Base-by-base conservation (phyloP, 2,888 invertebrate genomes). In the Pseudococcus viburni region DNA sequence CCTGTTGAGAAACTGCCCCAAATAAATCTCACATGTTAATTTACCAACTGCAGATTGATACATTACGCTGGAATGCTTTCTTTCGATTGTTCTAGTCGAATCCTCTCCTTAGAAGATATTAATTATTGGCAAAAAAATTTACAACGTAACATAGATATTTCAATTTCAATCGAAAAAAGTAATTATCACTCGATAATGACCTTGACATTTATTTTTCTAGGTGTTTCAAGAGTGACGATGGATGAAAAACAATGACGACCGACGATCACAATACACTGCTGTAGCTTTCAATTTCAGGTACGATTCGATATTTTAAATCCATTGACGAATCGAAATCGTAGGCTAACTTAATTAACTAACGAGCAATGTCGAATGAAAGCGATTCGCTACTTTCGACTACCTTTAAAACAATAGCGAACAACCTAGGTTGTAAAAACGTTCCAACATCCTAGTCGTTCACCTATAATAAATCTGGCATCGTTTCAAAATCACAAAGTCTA, bases 261-360 rank as follows among this genome's bases (percentile, higher is more conserved):
- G 42, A 33, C 85, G 55, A 55, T 84, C 55, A 59, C 85, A 85
- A 59, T 85, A 64, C 22, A 64, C 85, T 64, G 85, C 85, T 85
- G 64, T 85, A 85, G 55, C 85, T 64, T 85, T 33, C 64, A 64
- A 85, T 85, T 59, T 85, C 85, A 85, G 85, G 85, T 85, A 85
- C 9, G 64, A 39, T 83, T 83, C 6, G 8, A 19, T 46, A 42
- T 46, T 42, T 80, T 9, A 42, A 80, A 80, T 2, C 80, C 80
- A 42, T 83, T 83, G 80, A 83, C 46, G 33, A 19, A 17, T 46
- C 9, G 73, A 17, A 73, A 15, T 73, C 15, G 33, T 80, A 80
- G n/a, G n/a, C n/a, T 33, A 33, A 83, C 80, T 83, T 83, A 83
- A 83, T 83, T 83, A 83, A 83, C 42, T 83, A 83, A 46, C 17